phyloP scores from a whole-genome alignment of 2,113 vertebrate species.

The Lepus europaeus region DNA sequence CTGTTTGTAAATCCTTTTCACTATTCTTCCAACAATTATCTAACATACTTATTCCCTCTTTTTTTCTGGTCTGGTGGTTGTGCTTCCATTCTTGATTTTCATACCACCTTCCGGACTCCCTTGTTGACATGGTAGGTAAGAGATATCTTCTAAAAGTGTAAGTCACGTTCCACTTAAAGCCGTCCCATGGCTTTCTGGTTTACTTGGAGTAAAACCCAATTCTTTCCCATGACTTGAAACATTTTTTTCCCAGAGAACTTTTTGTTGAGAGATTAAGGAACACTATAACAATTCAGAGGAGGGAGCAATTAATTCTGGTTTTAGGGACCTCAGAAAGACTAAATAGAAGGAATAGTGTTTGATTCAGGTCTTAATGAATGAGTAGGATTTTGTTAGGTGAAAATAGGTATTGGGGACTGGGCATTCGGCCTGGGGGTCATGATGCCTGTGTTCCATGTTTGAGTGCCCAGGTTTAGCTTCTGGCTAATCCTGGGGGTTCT shows the following conservation, averaged over 20 bases:
- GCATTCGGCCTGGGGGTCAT: too few species aligned
- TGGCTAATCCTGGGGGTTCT: too few species aligned
- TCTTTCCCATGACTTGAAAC: background rate
- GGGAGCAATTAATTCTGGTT: background rate
- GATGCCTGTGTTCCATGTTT: too few species aligned
- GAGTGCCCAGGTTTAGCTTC: too few species aligned
- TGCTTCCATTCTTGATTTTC: background rate
- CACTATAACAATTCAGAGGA: background rate
- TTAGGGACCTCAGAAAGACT: background rate
- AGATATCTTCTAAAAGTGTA: constrained; percentile 23
- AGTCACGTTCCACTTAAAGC: background rate
- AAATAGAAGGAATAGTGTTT: constrained; percentile 12
- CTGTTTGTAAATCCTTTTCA: background rate
- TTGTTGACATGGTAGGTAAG: background rate
- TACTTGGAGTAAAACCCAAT: background rate
- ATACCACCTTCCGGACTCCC: background rate
- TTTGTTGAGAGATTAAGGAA: background rate
- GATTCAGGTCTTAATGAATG: constrained; percentile 13
- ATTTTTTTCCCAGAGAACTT: background rate
- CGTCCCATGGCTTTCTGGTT: background rate
- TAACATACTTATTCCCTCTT: background rate
- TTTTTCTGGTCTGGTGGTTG: background rate
- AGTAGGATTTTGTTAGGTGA: constrained; percentile 9
- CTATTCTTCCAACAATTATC: background rate
- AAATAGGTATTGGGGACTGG: background rate